Conservation (phyloP, 1,140 invertebrate genomes). For the Cephus cinctus region DNA sequence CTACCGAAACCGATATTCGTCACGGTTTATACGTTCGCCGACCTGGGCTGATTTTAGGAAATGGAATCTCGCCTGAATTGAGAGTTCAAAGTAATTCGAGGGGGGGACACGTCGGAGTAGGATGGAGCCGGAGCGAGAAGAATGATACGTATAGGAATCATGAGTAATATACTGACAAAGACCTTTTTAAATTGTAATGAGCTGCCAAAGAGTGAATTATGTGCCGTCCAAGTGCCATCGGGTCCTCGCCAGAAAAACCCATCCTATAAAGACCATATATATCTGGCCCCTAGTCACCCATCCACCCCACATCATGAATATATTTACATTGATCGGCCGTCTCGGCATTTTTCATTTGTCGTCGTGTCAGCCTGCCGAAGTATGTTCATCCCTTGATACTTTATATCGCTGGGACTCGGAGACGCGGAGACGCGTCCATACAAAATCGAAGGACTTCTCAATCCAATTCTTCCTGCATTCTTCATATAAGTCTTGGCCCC, state of each 20-base stretch:
- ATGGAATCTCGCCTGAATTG: too few relatives aligned
- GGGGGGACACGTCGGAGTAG: too few relatives aligned
- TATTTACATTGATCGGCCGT: slow-evolving; percentile 57
- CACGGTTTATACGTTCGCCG: too few relatives aligned
- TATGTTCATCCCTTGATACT: neutral
- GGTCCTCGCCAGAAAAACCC: slow-evolving; percentile 27
- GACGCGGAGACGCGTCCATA: too few relatives aligned
- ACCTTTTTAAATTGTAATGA: slow-evolving; percentile 58
- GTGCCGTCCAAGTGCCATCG: slow-evolving; percentile 49
- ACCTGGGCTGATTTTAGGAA: too few relatives aligned
- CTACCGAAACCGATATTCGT: neutral
- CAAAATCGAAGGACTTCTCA: too few relatives aligned
- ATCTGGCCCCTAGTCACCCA: slow-evolving; percentile 32
- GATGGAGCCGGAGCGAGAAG: too few relatives aligned
- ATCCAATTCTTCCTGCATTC: too few relatives aligned
- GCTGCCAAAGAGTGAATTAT: slow-evolving; percentile 58
- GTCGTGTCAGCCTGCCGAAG: neutral
- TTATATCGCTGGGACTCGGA: too few relatives aligned
- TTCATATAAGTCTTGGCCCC: too few relatives aligned
- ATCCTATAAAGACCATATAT: slow-evolving; percentile 26
- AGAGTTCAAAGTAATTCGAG: too few relatives aligned
- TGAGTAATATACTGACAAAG: slow-evolving; percentile 36
- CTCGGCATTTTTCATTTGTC: slow-evolving; percentile 42
- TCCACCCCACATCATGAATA: slow-evolving; percentile 56
- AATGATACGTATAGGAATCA: slow-evolving; percentile 24